Conservation (phyloP, 2,797 vertebrate species). For the Sebastes taczanowskii region DNA sequence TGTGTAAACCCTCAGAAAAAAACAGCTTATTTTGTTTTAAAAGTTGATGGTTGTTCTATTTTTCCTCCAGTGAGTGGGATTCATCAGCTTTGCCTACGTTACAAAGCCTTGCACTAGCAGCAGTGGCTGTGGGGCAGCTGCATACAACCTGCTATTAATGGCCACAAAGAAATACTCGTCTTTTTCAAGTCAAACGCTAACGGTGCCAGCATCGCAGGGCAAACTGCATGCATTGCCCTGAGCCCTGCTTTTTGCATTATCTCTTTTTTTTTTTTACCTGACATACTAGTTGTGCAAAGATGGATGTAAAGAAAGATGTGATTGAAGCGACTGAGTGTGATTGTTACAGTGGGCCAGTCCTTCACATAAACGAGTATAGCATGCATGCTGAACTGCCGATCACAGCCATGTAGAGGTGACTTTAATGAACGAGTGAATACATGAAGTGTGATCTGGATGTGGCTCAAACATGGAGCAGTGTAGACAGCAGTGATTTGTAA, state of each 20-base stretch:
- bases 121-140: constrained; percentile 51
- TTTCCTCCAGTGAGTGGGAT: constrained; percentile 49
- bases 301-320: constrained; percentile 43
- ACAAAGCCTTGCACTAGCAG: constrained; percentile 63
- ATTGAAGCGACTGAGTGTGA: constrained; percentile 27
- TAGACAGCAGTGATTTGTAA: constrained; percentile 36
- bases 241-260: constrained; percentile 61
- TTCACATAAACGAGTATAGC: constrained; percentile 52
- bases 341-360: constrained; percentile 43
- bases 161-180: constrained; percentile 53
- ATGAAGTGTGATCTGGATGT: constrained; percentile 32
- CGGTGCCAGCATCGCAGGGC: constrained; percentile 60
- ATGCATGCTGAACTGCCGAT: constrained; percentile 61
- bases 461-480: constrained; percentile 46
- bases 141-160: constrained; percentile 55
- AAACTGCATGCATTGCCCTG: constrained; percentile 78
- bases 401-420: constrained; percentile 32
- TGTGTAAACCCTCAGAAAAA: constrained; percentile 62
- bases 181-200: constrained; percentile 50
- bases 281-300: constrained; percentile 62
- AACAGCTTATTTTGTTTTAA: constrained; percentile 41
- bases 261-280: constrained; percentile 49
- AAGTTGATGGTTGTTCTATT: constrained; percentile 62
- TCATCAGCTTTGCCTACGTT: constrained; percentile 55
- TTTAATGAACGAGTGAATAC: constrained; percentile 5